These are phyloP conservation scores for Hypercompe scribonia DNA, from an alignment of 2,888 invertebrate species.

Conservation along the genomic window DNA sequence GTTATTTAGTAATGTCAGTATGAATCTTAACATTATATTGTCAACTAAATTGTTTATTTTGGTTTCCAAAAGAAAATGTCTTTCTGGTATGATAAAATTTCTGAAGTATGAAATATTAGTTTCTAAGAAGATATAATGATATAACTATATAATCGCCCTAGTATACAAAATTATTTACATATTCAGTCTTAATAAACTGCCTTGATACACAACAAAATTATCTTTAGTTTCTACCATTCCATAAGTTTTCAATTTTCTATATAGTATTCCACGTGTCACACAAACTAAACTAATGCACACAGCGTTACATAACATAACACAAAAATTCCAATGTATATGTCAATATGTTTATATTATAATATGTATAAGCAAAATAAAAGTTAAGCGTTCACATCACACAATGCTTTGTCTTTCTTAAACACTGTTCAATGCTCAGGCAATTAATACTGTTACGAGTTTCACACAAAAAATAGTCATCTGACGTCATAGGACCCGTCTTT, in stretches of 20 bases:
- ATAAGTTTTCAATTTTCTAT: neutral
- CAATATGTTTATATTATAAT: constrained; percentile 35
- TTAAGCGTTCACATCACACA: constrained; percentile 60
- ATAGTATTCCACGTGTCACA: constrained; percentile 57
- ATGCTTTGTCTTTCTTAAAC: constrained; percentile 65
- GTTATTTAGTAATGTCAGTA: constrained; percentile 3
- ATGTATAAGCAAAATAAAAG: constrained; percentile 52
- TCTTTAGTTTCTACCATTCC: neutral
- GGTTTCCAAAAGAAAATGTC: neutral
- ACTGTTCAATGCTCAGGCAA: constrained; percentile 66
- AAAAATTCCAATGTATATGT: constrained; percentile 53
- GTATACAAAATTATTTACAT: neutral
- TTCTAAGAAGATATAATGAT: neutral
- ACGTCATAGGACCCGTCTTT: neutral
- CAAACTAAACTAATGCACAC: constrained; percentile 79
- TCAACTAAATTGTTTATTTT: neutral
- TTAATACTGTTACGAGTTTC: constrained; percentile 48
- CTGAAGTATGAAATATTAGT: neutral
- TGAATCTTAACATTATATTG: neutral
- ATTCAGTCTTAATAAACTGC: too few species aligned
- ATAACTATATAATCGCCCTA: neutral
- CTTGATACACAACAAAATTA: neutral
- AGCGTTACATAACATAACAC: constrained; percentile 74
- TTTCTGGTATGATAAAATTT: neutral
- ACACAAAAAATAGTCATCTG: constrained; percentile 15